These are phyloP conservation scores for Amphiprion percula DNA, from an alignment of 2,113 vertebrate genomes.

Conservation along the genomic window DNA sequence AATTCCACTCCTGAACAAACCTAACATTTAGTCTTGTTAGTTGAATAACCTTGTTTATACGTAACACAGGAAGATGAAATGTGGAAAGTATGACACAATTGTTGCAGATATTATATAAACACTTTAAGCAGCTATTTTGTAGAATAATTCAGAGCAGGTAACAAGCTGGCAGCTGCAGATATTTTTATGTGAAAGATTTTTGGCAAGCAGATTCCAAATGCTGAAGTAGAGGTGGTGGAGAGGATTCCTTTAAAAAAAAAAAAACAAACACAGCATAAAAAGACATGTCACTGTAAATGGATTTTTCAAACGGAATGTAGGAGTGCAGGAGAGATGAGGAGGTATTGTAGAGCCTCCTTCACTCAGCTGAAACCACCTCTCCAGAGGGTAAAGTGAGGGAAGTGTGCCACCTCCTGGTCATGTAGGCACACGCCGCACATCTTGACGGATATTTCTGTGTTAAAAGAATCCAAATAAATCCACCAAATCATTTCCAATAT, in stretches of 20 bases:
- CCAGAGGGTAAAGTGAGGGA: slow-evolving; percentile 20
- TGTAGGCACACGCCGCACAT: neutral
- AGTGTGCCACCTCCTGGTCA: slow-evolving; percentile 70
- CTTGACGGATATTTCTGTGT: neutral
- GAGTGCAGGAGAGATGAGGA: slow-evolving; percentile 19
- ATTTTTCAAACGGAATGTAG: slow-evolving; percentile 36
- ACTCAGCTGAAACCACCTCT: neutral
- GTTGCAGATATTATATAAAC: neutral
- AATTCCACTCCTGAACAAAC: no score
- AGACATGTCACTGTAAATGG: neutral
- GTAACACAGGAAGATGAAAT: no score
- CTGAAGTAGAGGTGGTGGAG: neutral
- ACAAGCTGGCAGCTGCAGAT: neutral
- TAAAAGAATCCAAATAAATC: no score
- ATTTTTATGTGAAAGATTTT: neutral
- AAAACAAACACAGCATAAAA: neutral
- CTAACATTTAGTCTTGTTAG: no score
- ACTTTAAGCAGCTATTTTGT: neutral
- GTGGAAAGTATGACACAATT: no score
- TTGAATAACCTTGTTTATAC: no score
- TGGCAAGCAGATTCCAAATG: neutral
- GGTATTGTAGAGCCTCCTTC: neutral
- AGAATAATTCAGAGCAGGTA: slow-evolving; percentile 8
- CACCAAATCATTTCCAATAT: no score
- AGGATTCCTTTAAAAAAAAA: slow-evolving; percentile 5